phyloP scores from a whole-genome alignment of 2,888 invertebrate species.

The Apamea epomidion region DNA sequence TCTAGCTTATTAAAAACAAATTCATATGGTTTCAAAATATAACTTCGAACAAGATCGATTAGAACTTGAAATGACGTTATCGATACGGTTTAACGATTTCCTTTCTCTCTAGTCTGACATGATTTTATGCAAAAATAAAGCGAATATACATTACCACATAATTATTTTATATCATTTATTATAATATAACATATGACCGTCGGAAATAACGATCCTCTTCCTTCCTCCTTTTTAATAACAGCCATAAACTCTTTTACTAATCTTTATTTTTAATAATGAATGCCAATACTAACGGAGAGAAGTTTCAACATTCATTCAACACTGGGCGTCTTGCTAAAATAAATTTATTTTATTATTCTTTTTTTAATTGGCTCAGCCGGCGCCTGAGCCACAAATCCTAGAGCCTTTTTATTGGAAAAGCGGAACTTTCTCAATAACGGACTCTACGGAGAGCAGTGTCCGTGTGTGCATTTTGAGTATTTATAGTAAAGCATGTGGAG shows the following conservation, averaged over 20 bases:
- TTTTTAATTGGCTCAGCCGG: constrained; percentile 35
- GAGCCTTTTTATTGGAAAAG: constrained; percentile 77
- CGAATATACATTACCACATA: constrained; percentile 41
- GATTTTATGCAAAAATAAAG: constrained; percentile 37
- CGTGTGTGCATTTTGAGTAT: constrained; percentile 70
- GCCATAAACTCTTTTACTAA: constrained; percentile 56
- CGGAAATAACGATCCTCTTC: constrained; percentile 64
- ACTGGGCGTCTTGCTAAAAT: constrained; percentile 13
- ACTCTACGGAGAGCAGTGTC: constrained; percentile 69
- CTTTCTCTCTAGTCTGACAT: constrained; percentile 38
- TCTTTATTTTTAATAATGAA: constrained; percentile 58
- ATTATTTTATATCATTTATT: constrained; percentile 56
- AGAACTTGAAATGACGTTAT: constrained; percentile 2
- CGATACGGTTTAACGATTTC: constrained; percentile 45
- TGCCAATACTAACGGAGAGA: constrained; percentile 37
- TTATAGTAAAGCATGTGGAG: constrained; percentile 69
- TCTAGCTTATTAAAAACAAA: neutral
- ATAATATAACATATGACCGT: constrained; percentile 45
- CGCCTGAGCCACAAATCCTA: constrained; percentile 60
- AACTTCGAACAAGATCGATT: neutral
- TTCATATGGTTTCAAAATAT: neutral
- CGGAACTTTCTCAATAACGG: constrained; percentile 86
- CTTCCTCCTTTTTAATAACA: constrained; percentile 62
- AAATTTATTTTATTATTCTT: constrained; percentile 11
- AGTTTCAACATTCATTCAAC: constrained; percentile 35